Conservation (phyloP, 2,113 vertebrate genomes). For the Galbula dea region DNA sequence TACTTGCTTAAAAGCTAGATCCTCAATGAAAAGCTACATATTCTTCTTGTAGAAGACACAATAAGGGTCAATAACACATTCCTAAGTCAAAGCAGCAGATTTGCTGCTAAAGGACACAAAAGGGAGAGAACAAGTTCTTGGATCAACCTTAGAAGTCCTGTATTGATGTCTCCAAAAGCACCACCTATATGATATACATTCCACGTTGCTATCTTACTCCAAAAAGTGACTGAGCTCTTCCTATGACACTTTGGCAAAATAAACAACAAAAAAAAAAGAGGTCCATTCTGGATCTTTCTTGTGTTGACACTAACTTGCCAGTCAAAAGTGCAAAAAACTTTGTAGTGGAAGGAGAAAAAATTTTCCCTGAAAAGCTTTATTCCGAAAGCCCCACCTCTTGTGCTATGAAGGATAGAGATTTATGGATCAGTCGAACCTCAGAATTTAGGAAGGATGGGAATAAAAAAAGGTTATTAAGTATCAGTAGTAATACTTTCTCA, state of each 20-base stretch:
- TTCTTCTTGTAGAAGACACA: background rate
- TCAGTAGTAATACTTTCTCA: too few species aligned
- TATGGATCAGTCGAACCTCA: background rate
- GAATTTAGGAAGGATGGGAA: too few species aligned
- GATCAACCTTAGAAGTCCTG: background rate
- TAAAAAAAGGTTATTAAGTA: too few species aligned
- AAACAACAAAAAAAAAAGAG: background rate
- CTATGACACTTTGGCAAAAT: background rate
- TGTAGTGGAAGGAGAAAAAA: background rate
- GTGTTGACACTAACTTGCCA: background rate
- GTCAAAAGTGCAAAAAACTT: background rate
- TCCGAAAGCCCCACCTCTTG: background rate
- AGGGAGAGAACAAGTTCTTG: background rate
- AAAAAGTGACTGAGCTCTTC: background rate
- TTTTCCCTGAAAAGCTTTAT: background rate
- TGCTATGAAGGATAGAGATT: background rate
- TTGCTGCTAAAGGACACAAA: background rate
- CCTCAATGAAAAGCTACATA: background rate
- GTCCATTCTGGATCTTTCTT: background rate
- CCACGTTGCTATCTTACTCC: background rate
- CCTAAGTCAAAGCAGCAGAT: background rate
- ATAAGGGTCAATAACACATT: background rate
- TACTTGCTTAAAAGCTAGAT: background rate
- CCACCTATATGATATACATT: background rate
- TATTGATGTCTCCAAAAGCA: background rate